phyloP scores from a whole-genome alignment of 2,888 invertebrate species.

The Antheraea assamensis region DNA sequence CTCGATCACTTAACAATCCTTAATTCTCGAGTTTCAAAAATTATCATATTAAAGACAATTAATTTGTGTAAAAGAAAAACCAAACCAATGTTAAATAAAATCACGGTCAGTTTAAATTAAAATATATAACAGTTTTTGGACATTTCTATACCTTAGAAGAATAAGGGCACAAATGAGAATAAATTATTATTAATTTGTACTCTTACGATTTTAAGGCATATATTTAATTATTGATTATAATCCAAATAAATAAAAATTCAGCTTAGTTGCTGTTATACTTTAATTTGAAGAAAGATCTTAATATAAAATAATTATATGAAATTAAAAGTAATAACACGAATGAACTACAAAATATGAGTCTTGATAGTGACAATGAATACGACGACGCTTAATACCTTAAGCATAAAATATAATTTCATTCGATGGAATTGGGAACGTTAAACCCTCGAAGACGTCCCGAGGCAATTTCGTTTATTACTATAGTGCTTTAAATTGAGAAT shows the following conservation, averaged over 20 bases:
- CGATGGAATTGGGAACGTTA: slow-evolving; percentile 6
- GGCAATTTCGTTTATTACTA: slow-evolving; percentile 12
- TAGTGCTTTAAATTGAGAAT: slow-evolving; percentile 15
- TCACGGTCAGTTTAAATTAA: not conserved
- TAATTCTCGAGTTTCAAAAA: not conserved
- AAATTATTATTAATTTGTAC: no score
- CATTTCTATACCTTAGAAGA: no score
- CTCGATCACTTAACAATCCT: no score
- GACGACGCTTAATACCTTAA: not conserved
- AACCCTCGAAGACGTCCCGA: slow-evolving; percentile 11
- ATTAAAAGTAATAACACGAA: not conserved
- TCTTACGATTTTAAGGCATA: no score
- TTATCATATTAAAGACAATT: not conserved
- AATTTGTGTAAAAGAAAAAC: not conserved
- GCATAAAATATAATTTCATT: slow-evolving; percentile 4
- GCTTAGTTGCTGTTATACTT: not conserved
- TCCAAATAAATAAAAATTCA: not conserved
- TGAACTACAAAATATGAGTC: not conserved
- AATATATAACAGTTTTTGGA: not conserved
- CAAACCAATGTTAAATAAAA: not conserved
- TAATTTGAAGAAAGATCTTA: not conserved
- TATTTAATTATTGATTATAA: no score
- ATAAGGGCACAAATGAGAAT: no score
- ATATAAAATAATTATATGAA: not conserved
- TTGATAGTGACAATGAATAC: not conserved